Evolutionary conservation across 2,113 vertebrate species (phyloP).

Genomic region (Ammospiza caudacuta): DNA sequence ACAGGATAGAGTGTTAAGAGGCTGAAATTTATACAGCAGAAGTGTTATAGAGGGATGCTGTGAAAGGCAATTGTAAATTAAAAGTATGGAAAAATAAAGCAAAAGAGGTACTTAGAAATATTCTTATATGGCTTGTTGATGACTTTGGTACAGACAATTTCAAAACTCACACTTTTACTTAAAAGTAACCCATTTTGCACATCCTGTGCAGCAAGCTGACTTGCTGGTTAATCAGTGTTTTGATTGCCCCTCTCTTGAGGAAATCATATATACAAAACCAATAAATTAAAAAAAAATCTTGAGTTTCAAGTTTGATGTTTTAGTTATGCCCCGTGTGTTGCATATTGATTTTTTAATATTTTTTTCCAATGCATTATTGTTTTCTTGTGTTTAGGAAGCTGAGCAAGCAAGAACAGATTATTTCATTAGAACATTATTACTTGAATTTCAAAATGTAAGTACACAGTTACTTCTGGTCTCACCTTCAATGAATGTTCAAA

Average conservation of each 20-base stretch:
- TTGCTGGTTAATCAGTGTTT: background rate
- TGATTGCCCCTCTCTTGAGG: background rate
- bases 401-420: slow-evolving; percentile 93
- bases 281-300: background rate
- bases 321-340: background rate
- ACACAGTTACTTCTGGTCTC: background rate
- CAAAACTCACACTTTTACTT: background rate
- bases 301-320: background rate
- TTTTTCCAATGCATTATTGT: background rate
- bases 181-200: background rate
- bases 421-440: slow-evolving; percentile 87
- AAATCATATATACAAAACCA: background rate
- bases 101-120: background rate
- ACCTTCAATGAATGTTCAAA: background rate
- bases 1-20: background rate
- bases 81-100: background rate
- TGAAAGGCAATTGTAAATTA: background rate
- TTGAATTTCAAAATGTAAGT: slow-evolving; percentile 93
- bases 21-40: background rate
- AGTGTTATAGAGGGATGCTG: background rate
- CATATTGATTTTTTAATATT: background rate
- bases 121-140: background rate
- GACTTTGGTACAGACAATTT: background rate
- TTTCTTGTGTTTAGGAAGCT: slow-evolving; percentile 82
- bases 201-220: background rate